Evolutionary conservation across 2,888 invertebrate species (phyloP).

Genomic region (Ennomos fuscantarius): DNA sequence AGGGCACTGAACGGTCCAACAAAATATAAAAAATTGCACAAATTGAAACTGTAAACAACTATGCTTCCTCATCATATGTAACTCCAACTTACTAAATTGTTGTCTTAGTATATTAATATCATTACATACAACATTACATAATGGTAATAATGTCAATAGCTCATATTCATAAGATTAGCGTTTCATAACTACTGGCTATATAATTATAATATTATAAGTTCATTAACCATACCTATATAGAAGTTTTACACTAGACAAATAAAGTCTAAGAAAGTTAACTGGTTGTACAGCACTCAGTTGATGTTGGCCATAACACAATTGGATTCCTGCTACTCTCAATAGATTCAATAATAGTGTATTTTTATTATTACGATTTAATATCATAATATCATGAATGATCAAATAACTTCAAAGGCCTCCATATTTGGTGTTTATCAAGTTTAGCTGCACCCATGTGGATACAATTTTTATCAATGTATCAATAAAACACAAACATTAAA

Average conservation of each 20-base stretch:
- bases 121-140: conserved; percentile 33
- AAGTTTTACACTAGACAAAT: conserved; percentile 16
- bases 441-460: too few relatives aligned
- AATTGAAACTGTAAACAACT: conserved; percentile 11
- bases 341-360: too few relatives aligned
- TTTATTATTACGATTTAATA: too few relatives aligned
- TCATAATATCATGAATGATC: conserved; percentile 14
- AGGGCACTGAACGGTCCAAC: conserved; percentile 24
- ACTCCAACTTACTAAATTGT: conserved; percentile 43
- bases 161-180: conserved; percentile 83
- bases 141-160: conserved; percentile 60
- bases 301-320: too few relatives aligned
- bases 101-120: conserved; percentile 25
- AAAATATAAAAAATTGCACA: conserved; percentile 34
- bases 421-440: conserved; percentile 62
- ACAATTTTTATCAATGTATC: too few relatives aligned
- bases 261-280: too few relatives aligned
- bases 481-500: conserved; percentile 9
- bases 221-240: conserved; percentile 30
- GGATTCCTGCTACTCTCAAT: too few relatives aligned
- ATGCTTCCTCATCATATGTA: conserved; percentile 17
- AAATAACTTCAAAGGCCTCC: conserved; percentile 71
- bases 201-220: conserved; percentile 27
- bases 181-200: conserved; percentile 50
- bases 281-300: too few relatives aligned